Evolutionary conservation across 2,113 vertebrate species (phyloP), one percentile per base, ranked within the genome.

Genomic region (Penelope pileata): DNA sequence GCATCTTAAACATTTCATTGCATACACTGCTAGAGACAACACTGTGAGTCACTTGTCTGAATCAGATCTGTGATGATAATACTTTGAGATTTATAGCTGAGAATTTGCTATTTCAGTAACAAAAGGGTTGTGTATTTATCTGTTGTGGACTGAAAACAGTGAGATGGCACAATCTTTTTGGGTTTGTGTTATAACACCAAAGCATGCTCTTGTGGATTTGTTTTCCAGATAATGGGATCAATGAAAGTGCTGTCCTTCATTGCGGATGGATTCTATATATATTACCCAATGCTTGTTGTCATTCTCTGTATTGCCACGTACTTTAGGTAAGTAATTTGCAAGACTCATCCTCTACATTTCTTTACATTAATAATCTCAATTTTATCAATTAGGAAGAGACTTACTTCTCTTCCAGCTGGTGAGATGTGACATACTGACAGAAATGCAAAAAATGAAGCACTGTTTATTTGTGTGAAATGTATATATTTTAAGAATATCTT

Each of bases 221-320:
- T 96, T n/a, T 26, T 62, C 51, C 95, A 99, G 99, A 99, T 99
- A 91, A 99, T 99, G 99, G 99, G 99, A 74, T 99, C 99, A 47
- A 99, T 99, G 99, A 98, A 66, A 92, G 98, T 99, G 64, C 98
- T 99, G 43, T 98, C 98, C 43, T 98, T 99, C 91, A 98, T 99
- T 96, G 99, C 99, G 77, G 98, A 99, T 97, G 99, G 98, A 21
- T 99, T 99, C 97, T 99, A 99, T 95, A 99, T 99, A 91, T 99
- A 99, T 94, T 99, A 99, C 88, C 99, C 99, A 59, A 99, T 99
- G 98, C 97, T 99, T 91, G 98, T 99, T 30, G 97, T 99, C 78
- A 97, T 99, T 96, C 99, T 99, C 56, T 99, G 99, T 95, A 98
- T 99, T 91, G 98, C 99, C 58, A 99, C 99, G 6, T 99, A 98